phyloP scores from a whole-genome alignment of 30 jellyfish, hydroid and myxozoan species.

The Catostylus mosaicus region DNA sequence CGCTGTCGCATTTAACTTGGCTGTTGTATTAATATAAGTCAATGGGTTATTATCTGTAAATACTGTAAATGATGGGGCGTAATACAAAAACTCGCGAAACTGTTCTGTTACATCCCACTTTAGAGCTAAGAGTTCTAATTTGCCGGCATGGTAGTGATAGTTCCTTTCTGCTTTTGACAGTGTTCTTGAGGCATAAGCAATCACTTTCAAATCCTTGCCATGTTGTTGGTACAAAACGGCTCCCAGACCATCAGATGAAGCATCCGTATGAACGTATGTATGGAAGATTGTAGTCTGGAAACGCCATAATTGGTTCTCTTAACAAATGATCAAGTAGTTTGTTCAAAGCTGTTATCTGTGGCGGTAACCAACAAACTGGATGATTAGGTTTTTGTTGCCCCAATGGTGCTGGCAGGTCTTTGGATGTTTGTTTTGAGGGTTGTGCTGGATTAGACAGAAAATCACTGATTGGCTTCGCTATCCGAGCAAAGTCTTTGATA shows the following conservation, averaged over 20 bases:
- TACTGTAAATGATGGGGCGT: conserved; percentile 47
- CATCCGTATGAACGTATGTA: conserved; percentile 59
- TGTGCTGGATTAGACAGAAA: not conserved
- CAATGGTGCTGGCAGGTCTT: too few relatives aligned
- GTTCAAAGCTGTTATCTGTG: too few relatives aligned
- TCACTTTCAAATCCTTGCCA: conserved; percentile 30
- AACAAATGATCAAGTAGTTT: too few relatives aligned
- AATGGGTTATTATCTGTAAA: conserved; percentile 47
- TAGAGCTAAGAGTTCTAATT: conserved; percentile 56
- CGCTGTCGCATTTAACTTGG: conserved; percentile 54
- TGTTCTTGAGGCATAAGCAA: conserved; percentile 45
- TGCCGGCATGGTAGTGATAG: conserved; percentile 50
- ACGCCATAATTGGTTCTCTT: conserved; percentile 58
- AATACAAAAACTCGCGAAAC: conserved; percentile 51
- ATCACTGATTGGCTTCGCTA: conserved; percentile 59
- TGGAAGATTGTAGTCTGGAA: conserved; percentile 34
- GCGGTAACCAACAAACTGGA: too few relatives aligned
- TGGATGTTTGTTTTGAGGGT: too few relatives aligned
- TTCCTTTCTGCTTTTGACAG: conserved; percentile 53
- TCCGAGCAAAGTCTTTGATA: conserved; percentile 38
- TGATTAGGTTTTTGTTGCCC: too few relatives aligned
- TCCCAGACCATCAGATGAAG: conserved; percentile 46
- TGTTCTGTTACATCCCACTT: conserved; percentile 70
- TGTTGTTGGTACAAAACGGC: conserved; percentile 45
- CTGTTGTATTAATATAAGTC: conserved; percentile 18